phyloP scores from a whole-genome alignment of 2,797 vertebrate species.

The Epinephelus awoara region DNA sequence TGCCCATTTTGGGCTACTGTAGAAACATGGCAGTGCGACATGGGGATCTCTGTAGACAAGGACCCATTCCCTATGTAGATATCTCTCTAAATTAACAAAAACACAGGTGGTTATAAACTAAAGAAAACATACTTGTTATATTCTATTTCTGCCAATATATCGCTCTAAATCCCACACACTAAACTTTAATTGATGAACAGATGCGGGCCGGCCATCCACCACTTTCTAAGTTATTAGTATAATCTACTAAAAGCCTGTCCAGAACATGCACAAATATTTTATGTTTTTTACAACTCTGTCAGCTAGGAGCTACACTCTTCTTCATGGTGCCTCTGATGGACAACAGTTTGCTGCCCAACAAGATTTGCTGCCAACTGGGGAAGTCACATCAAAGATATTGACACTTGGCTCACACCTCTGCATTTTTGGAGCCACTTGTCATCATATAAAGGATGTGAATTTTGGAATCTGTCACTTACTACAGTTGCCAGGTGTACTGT shows the following conservation, averaged over 20 bases:
- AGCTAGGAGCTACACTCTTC: slow-evolving; percentile 3
- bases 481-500: slow-evolving; percentile 32
- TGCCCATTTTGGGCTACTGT: no score
- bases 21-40: no score
- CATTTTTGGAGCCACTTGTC: slow-evolving; percentile 48
- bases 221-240: background rate
- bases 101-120: no score
- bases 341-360: slow-evolving; percentile 41
- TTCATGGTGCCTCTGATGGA: slow-evolving; percentile 46
- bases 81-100: no score
- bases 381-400: slow-evolving; percentile 60
- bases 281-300: slow-evolving; percentile 32
- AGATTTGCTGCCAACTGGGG: slow-evolving; percentile 43
- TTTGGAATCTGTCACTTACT: slow-evolving; percentile 62
- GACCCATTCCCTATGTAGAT: no score
- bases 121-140: no score
- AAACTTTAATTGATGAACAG: background rate
- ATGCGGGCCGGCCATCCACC: background rate
- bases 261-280: slow-evolving; percentile 13
- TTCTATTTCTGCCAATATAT: no score
- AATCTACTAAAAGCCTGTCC: slow-evolving; percentile 3
- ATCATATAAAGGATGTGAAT: slow-evolving; percentile 53
- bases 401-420: slow-evolving; percentile 34
- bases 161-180: no score
- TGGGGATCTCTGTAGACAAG: no score